Evolutionary conservation across 2,113 vertebrate species (phyloP).

Genomic region (Seriola quinqueradiata): DNA sequence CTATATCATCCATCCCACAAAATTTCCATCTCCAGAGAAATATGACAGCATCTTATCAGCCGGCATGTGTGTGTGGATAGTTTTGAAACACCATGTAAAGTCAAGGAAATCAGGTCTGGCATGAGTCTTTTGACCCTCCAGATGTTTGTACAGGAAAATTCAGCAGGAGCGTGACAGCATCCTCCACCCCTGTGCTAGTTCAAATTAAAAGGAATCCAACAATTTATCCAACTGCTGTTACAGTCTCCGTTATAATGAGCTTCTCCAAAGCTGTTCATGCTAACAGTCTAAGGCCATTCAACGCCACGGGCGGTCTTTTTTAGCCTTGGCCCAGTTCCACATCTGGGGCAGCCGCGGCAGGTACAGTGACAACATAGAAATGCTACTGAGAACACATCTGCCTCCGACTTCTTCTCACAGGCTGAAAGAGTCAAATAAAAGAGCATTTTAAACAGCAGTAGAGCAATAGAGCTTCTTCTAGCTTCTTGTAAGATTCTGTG

Average conservation of each 20-base stretch:
- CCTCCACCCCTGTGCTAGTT: slow-evolving; percentile 19
- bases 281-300: slow-evolving; percentile 19
- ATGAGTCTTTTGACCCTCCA: slow-evolving; percentile 42
- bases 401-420: not conserved
- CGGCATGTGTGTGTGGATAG: slow-evolving; percentile 33
- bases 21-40: slow-evolving; percentile 22
- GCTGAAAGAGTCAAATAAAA: not conserved
- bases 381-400: not conserved
- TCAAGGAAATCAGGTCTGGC: slow-evolving; percentile 24
- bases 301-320: slow-evolving; percentile 1
- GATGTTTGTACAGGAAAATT: slow-evolving; percentile 39
- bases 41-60: slow-evolving; percentile 44
- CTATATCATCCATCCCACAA: slow-evolving; percentile 32
- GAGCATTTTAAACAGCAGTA: not conserved
- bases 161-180: slow-evolving; percentile 35
- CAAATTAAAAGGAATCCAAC: slow-evolving; percentile 40
- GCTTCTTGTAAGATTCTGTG: too few relatives aligned
- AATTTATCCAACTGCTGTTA: slow-evolving; percentile 19
- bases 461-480: too few relatives aligned
- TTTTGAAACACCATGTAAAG: slow-evolving; percentile 18
- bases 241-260: slow-evolving; percentile 38
- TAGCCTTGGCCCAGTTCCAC: slow-evolving; percentile 24
- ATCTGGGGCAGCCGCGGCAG: slow-evolving; percentile 3
- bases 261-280: slow-evolving; percentile 24
- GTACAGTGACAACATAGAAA: not conserved